Conservation (phyloP, 2,888 invertebrate genomes). For the Caenorhabditis sp. region DNA sequence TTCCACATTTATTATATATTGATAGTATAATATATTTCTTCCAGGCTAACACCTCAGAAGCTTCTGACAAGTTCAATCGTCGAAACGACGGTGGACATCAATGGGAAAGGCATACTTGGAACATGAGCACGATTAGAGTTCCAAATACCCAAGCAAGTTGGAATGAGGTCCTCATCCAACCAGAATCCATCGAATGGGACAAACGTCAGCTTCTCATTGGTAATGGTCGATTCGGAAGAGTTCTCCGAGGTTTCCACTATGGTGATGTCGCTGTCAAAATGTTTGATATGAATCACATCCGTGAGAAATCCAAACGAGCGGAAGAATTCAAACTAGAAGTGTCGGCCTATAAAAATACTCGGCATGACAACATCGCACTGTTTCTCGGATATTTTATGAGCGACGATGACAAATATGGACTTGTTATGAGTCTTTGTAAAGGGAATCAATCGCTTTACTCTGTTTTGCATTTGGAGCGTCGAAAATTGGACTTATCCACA, state of each 20-base stretch:
- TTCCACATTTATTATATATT: too few relatives aligned
- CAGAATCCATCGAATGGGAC: slow-evolving; percentile 55
- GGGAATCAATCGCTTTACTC: slow-evolving; percentile 72
- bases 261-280: slow-evolving; percentile 92
- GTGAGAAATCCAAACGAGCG: slow-evolving; percentile 79
- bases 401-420: slow-evolving; percentile 94
- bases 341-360: slow-evolving; percentile 90
- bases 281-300: slow-evolving; percentile 86
- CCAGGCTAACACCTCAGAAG: slow-evolving; percentile 14
- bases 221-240: slow-evolving; percentile 69
- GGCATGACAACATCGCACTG: slow-evolving; percentile 95
- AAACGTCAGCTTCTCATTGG: slow-evolving; percentile 59
- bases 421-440: slow-evolving; percentile 93
- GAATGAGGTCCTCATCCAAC: slow-evolving; percentile 60
- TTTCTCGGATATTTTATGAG: slow-evolving; percentile 97
- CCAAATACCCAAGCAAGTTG: slow-evolving; percentile 55
- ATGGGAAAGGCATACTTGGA: slow-evolving; percentile 57
- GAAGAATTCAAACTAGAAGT: slow-evolving; percentile 95
- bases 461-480: slow-evolving; percentile 31
- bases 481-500: slow-evolving; percentile 83
- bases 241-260: slow-evolving; percentile 71
- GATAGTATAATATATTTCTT: too few relatives aligned
- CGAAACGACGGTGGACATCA: slow-evolving; percentile 40
- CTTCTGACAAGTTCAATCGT: slow-evolving; percentile 31
- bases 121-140: slow-evolving; percentile 55